Percentiles rank a stretch among this genome's conserved stretches.
Evolutionary conservation across 2,797 vertebrate genomes (phyloP).

Genomic region (Oreonectes daqikongensis): DNA sequence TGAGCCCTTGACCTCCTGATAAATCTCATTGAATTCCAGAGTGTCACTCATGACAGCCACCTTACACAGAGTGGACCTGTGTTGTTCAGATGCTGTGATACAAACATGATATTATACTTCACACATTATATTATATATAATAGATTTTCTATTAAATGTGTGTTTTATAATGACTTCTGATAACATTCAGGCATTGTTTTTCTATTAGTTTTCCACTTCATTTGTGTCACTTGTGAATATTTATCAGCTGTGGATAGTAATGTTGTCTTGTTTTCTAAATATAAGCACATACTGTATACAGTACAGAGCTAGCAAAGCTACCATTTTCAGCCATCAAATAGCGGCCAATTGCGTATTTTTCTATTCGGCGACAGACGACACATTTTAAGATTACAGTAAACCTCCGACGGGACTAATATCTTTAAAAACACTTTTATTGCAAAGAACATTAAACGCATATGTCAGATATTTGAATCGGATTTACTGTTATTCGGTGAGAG

Average conservation of each 20-base stretch:
- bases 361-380: conserved; percentile 3
- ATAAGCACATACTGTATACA: background rate
- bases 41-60: conserved; percentile 51
- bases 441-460: background rate
- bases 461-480: conserved; percentile 40
- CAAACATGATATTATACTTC: background rate
- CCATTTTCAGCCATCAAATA: background rate
- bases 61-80: conserved; percentile 18
- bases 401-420: background rate
- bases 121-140: too few relatives aligned
- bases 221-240: too few relatives aligned
- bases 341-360: background rate
- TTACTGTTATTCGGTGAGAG: conserved; percentile 49
- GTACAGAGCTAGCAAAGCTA: conserved; percentile 17
- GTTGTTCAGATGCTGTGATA: conserved; percentile 35
- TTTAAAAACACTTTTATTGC: background rate
- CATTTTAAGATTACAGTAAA: background rate
- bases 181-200: background rate
- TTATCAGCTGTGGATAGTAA: too few relatives aligned
- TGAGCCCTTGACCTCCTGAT: conserved; percentile 87
- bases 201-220: background rate
- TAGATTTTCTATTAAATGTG: too few relatives aligned
- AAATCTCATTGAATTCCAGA: conserved; percentile 62
- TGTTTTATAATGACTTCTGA: too few relatives aligned
- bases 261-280: background rate